phyloP scores from a whole-genome alignment of 1,140 invertebrate genomes.

The Pseudomyrmex flavicornis region DNA sequence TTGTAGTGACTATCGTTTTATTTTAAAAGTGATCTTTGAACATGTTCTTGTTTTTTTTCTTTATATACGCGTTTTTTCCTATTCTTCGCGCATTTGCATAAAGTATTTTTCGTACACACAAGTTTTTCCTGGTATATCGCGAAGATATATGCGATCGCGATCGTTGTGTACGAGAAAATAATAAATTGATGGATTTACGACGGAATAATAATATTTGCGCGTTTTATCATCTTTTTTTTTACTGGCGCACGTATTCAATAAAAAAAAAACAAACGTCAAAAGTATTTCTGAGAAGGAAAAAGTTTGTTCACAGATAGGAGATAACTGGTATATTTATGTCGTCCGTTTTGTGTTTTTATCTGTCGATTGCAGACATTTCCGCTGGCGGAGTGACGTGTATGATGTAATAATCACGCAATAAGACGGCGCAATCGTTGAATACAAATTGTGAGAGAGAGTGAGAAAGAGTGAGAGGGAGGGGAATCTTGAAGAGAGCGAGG shows the following conservation, averaged over 20 bases:
- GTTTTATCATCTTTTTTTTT: background rate
- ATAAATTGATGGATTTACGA: no score
- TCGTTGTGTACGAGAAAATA: no score
- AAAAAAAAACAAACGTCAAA: no score
- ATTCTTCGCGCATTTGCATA: background rate
- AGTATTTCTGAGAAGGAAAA: background rate
- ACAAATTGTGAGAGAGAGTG: background rate
- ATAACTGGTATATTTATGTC: background rate
- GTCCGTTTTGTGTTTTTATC: background rate
- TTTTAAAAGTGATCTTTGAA: background rate
- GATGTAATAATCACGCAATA: constrained; percentile 19
- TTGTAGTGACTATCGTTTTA: constrained; percentile 23
- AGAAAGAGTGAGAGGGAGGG: background rate
- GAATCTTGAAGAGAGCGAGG: background rate
- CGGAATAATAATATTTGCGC: background rate
- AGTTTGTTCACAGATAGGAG: constrained; percentile 20
- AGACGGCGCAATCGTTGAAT: background rate
- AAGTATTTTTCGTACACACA: no score
- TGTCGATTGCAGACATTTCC: constrained; percentile 6
- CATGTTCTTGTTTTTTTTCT: constrained; percentile 1
- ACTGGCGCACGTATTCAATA: background rate
- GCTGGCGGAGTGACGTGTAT: background rate
- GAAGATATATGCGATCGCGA: no score
- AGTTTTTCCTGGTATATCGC: no score
- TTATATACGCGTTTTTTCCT: background rate